Evolutionary conservation across 2,797 vertebrate species (phyloP).

Genomic region (Echeneis naucrates): DNA sequence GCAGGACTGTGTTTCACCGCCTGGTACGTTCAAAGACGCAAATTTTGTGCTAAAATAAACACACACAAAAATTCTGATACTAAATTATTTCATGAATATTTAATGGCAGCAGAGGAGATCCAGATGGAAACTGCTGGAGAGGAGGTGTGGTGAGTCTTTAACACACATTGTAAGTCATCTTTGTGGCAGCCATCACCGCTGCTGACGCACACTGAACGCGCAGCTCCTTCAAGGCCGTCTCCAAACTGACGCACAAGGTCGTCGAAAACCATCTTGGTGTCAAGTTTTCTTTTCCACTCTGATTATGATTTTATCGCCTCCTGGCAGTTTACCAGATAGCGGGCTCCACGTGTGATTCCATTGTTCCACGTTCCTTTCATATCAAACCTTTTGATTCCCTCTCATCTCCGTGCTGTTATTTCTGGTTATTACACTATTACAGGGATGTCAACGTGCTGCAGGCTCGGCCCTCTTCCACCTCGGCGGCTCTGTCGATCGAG

Average conservation of each 20-base stretch:
- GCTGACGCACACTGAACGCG: no score
- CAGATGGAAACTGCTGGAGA: background rate
- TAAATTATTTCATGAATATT: background rate
- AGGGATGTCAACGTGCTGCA: constrained; percentile 34
- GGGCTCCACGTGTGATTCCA: constrained; percentile 49
- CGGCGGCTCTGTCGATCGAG: constrained; percentile 20
- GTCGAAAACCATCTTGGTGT: constrained; percentile 45
- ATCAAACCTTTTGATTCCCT: constrained; percentile 36
- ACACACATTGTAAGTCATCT: constrained; percentile 36
- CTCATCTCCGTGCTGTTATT: constrained; percentile 55
- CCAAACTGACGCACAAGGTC: constrained; percentile 37
- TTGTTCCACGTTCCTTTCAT: constrained; percentile 58
- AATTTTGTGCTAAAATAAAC: background rate
- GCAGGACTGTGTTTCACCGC: background rate
- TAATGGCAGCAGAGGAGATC: background rate
- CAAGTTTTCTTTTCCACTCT: constrained; percentile 30
- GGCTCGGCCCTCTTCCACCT: constrained; percentile 13
- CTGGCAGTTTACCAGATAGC: constrained; percentile 55
- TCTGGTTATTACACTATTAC: constrained; percentile 51
- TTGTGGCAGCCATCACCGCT: constrained; percentile 44
- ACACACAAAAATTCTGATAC: background rate
- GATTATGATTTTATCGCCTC: constrained; percentile 58
- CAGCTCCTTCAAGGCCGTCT: constrained; percentile 49
- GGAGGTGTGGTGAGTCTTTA: background rate
- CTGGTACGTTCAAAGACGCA: background rate